Evolutionary conservation across 2,797 vertebrate species (phyloP).

Genomic region (Phalloptychus januarius): DNA sequence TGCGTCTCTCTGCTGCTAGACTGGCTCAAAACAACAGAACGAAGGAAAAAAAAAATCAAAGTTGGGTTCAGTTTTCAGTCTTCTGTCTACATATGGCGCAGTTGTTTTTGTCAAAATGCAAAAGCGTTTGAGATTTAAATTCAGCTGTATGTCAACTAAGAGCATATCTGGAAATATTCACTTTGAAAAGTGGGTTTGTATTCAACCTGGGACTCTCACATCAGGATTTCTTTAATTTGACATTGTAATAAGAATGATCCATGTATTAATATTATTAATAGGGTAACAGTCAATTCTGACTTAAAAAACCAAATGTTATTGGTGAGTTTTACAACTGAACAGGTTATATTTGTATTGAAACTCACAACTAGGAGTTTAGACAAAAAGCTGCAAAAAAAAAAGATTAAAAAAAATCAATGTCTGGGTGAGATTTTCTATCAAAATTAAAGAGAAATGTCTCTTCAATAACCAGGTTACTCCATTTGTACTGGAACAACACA

Average conservation of each 20-base stretch:
- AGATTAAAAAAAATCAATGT: not conserved
- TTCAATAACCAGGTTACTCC: not conserved
- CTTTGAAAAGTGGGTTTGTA: not conserved
- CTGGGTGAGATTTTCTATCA: not conserved
- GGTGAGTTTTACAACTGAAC: not conserved
- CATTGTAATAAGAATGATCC: not conserved
- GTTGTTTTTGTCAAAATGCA: slow-evolving; percentile 1
- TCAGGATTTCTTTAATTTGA: not conserved
- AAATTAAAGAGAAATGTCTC: not conserved
- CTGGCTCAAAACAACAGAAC: slow-evolving; percentile 11
- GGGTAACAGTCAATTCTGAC: not conserved
- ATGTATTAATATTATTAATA: not conserved
- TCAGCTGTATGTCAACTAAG: not conserved
- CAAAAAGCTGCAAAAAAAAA: not conserved
- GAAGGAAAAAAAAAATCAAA: not conserved
- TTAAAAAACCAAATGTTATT: not conserved
- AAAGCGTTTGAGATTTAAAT: slow-evolving; percentile 1
- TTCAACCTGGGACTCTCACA: not conserved
- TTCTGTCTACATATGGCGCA: not conserved
- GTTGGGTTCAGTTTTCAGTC: slow-evolving; percentile 1
- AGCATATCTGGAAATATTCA: not conserved
- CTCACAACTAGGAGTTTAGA: not conserved
- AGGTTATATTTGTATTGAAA: not conserved
- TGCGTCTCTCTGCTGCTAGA: not conserved
- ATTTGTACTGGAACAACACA: too few species aligned